Conservation (phyloP, 2,113 vertebrate species). For the Casuarius casuarius region DNA sequence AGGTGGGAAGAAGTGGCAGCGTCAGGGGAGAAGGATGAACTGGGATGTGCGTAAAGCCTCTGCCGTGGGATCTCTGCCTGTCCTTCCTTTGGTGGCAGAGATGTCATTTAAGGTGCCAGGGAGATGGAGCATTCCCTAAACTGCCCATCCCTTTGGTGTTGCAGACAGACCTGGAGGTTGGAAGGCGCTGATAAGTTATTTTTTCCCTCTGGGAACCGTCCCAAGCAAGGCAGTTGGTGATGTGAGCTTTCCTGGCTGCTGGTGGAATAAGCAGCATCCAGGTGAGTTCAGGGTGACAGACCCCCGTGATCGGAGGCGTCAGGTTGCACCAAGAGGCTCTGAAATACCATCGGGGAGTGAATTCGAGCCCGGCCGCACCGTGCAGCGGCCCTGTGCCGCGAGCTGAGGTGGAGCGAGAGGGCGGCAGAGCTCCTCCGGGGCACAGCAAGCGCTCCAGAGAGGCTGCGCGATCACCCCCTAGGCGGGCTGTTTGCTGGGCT, state of each 20-base stretch:
- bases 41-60: neutral
- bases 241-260: neutral
- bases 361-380: neutral
- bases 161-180: neutral
- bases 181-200: neutral
- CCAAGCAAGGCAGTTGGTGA: too few relatives aligned
- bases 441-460: neutral
- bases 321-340: neutral
- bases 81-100: neutral
- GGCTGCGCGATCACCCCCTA: accelerated
- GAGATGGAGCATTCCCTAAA: too few relatives aligned
- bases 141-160: neutral
- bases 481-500: neutral
- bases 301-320: accelerated
- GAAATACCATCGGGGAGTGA: neutral
- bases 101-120: neutral
- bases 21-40: neutral
- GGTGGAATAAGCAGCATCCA: neutral
- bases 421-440: neutral
- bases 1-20: neutral
- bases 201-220: accelerated
- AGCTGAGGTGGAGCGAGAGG: neutral
- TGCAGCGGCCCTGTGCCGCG: neutral
- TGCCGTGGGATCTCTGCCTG: neutral
- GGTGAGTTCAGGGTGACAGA: neutral